Conservation (phyloP, 53 echinoderm and acorn worm genomes). For the Temnopleurus reevesii region DNA sequence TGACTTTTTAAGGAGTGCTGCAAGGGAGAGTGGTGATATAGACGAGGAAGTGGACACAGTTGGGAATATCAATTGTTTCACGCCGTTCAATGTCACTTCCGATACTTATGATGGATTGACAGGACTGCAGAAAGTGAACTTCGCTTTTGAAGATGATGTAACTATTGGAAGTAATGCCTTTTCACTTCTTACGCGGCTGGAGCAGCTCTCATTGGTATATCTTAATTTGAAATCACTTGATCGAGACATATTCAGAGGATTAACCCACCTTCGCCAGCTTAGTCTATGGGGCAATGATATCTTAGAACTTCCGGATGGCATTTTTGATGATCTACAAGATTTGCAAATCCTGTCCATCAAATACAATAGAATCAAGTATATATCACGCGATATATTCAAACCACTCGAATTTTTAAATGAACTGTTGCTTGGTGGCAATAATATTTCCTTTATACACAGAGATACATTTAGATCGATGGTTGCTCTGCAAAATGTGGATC, state of each 20-base stretch:
- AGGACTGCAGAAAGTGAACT: background rate
- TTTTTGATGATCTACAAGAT: constrained; percentile 17
- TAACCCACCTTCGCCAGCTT: background rate
- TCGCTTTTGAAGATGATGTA: background rate
- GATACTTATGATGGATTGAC: background rate
- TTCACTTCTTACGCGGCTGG: background rate
- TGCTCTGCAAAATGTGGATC: background rate
- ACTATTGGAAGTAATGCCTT: background rate
- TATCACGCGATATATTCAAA: background rate
- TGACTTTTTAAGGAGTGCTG: constrained; percentile 7
- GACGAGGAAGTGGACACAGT: background rate
- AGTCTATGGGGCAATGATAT: constrained; percentile 9
- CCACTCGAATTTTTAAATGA: background rate
- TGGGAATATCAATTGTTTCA: background rate
- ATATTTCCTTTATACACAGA: constrained; percentile 6
- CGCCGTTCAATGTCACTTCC: background rate
- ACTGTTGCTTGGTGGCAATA: background rate
- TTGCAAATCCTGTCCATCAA: background rate
- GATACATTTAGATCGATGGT: constrained; percentile 12
- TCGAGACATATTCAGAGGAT: background rate
- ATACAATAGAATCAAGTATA: background rate
- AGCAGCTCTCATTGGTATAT: background rate
- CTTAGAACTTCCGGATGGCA: background rate
- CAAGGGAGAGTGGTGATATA: background rate
- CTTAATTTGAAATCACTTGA: background rate